A percentile compares a stretch with the other conserved stretches of the same genome.
Evolutionary conservation across 2,113 vertebrate genomes (phyloP).

Genomic region (Spermophilus dauricus): DNA sequence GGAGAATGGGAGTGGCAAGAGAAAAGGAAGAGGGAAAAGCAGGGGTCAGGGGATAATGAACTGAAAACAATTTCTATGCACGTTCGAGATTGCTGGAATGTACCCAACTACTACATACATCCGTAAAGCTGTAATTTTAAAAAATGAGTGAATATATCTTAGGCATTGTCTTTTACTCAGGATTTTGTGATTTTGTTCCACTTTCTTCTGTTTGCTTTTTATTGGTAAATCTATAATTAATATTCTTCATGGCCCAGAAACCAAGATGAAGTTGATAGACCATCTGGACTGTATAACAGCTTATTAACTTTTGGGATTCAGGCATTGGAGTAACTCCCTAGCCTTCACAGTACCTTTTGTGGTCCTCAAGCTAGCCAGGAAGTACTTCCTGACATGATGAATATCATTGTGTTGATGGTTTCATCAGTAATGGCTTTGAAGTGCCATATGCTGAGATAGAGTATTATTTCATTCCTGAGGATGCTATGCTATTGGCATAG

Average conservation of each 20-base stretch:
- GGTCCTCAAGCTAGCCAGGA: neutral
- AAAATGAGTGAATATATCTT: neutral
- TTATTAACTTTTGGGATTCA: slow-evolving; percentile 26
- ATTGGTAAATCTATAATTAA: slow-evolving; percentile 26
- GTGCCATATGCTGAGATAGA: neutral
- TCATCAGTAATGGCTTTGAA: neutral
- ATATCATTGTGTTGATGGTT: slow-evolving; percentile 7
- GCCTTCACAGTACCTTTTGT: neutral
- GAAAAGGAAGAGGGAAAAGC: no score
- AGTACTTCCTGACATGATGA: neutral
- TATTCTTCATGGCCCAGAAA: neutral
- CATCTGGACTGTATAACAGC: neutral
- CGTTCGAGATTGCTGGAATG: no score
- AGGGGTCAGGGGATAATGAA: no score
- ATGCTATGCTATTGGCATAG: no score
- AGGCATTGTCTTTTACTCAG: neutral
- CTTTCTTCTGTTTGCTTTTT: neutral
- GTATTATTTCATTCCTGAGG: neutral
- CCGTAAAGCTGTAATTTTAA: no score
- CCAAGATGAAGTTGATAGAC: neutral
- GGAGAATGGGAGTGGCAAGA: no score
- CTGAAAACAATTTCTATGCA: no score
- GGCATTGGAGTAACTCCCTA: neutral
- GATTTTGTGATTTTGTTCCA: slow-evolving; percentile 26
- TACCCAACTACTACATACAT: no score